These are phyloP conservation scores for Therioaphis trifolii DNA, from an alignment of 2,888 invertebrate genomes.

Conservation along the genomic window DNA sequence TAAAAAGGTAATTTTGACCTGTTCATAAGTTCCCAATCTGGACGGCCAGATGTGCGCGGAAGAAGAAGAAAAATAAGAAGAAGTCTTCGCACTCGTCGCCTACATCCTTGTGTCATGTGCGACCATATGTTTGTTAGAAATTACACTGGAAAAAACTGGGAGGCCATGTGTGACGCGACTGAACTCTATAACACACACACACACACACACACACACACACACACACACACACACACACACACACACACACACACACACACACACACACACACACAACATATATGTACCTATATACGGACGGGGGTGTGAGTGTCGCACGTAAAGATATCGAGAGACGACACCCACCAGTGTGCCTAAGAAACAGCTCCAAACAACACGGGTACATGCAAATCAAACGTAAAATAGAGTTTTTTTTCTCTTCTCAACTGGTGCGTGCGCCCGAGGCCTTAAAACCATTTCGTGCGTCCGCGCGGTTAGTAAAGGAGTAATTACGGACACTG, in stretches of 20 bases:
- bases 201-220: not conserved
- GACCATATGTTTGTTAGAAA: conserved; percentile 47
- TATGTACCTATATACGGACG: conserved; percentile 4
- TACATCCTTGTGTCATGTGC: conserved; percentile 11
- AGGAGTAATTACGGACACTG: not conserved
- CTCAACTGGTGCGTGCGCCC: conserved; percentile 10
- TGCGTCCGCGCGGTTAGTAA: not conserved
- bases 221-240: not conserved
- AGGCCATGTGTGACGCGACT: conserved; percentile 46
- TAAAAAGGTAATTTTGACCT: conserved; percentile 13
- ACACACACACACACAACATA: not conserved
- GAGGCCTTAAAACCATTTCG: conserved; percentile 13
- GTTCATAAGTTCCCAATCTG: not conserved
- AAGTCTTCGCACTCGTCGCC: conserved; percentile 34
- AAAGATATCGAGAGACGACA: conserved; percentile 39
- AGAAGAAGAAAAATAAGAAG: not conserved
- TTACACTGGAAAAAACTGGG: conserved; percentile 13
- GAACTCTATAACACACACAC: conserved; percentile 1
- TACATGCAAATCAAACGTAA: conserved; percentile 2
- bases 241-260: not conserved
- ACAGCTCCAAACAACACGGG: not conserved
- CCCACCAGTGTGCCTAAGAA: conserved; percentile 13
- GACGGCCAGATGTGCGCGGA: conserved; percentile 39
- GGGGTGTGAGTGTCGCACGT: conserved; percentile 31
- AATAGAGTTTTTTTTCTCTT: not conserved